phyloP scores from a whole-genome alignment of 2,888 invertebrate species.

The Rhagonycha lutea region DNA sequence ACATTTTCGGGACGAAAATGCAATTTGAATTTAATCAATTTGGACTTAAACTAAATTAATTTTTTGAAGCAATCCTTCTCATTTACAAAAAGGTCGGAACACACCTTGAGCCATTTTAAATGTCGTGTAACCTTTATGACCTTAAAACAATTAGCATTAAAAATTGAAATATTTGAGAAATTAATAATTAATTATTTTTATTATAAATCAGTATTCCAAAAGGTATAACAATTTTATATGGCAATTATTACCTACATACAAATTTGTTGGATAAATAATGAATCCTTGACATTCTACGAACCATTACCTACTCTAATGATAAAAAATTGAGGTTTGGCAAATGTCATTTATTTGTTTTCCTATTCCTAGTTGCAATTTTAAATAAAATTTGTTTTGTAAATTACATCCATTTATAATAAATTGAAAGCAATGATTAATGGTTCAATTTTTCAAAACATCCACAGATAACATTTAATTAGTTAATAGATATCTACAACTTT shows the following conservation, averaged over 20 bases:
- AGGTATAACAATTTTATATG: background rate
- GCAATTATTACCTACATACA: background rate
- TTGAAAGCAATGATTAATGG: background rate
- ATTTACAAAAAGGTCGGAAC: too few species aligned
- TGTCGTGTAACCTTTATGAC: background rate
- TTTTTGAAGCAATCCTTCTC: too few species aligned
- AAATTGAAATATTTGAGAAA: background rate
- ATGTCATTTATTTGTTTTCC: background rate
- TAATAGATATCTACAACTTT: background rate
- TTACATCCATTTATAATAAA: background rate
- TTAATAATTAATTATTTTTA: background rate
- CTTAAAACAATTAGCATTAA: background rate
- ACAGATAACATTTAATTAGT: background rate
- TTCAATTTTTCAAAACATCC: background rate
- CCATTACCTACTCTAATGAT: background rate
- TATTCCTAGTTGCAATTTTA: background rate
- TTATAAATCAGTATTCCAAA: background rate
- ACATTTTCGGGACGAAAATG: too few species aligned
- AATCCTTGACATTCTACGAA: background rate
- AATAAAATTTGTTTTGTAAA: background rate
- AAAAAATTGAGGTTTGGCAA: background rate
- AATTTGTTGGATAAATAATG: background rate
- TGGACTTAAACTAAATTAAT: too few species aligned
- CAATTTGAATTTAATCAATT: too few species aligned
- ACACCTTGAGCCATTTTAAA: background rate